Evolutionary conservation across 2,888 invertebrate species (phyloP).

Genomic region (Globia sparganii): DNA sequence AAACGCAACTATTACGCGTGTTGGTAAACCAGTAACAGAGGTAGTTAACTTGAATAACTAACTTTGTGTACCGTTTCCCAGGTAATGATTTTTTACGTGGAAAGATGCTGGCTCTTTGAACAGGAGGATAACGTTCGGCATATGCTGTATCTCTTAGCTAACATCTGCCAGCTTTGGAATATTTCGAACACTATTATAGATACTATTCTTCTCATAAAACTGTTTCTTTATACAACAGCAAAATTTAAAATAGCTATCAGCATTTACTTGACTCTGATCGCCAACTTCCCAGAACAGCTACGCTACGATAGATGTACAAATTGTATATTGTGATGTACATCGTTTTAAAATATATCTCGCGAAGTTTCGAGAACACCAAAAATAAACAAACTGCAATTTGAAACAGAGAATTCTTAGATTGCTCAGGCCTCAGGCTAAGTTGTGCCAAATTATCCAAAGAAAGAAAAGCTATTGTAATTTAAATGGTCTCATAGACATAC

Average conservation of each 20-base stretch:
- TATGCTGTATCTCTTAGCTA: not conserved
- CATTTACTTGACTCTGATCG: not conserved
- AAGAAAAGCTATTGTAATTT: not conserved
- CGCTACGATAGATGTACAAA: not conserved
- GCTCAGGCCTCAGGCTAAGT: not conserved
- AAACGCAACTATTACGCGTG: slow-evolving; percentile 44
- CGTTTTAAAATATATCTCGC: not conserved
- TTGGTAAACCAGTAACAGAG: slow-evolving; percentile 49
- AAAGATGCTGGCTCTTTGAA: slow-evolving; percentile 26
- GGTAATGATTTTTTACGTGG: slow-evolving; percentile 46
- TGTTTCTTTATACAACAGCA: not conserved
- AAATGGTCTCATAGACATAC: slow-evolving; percentile 11
- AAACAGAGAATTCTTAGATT: not conserved
- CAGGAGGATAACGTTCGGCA: not conserved
- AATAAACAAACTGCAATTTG: not conserved
- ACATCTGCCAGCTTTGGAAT: not conserved
- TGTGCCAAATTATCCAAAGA: not conserved
- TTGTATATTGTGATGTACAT: not conserved
- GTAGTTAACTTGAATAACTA: slow-evolving; percentile 39
- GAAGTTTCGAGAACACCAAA: not conserved
- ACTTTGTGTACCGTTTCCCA: slow-evolving; percentile 34
- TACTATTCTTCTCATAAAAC: not conserved
- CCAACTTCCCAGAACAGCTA: not conserved
- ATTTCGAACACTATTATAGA: not conserved
- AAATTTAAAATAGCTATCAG: slow-evolving; percentile 9